Conservation (phyloP, 2,888 invertebrate genomes). For the Itoplectis maculator region DNA sequence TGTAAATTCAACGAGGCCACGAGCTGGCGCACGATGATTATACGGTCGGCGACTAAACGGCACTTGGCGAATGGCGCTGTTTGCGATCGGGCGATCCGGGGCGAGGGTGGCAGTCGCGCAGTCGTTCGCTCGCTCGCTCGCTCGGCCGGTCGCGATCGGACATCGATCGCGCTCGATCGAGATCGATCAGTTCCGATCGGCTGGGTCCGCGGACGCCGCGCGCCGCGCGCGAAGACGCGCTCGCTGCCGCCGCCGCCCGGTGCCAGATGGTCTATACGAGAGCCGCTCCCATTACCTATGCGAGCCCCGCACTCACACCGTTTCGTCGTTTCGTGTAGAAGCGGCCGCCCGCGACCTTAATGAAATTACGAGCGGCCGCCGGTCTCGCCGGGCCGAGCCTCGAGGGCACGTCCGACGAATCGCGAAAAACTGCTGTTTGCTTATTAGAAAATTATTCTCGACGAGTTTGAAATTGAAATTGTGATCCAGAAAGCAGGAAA, state of each 20-base stretch:
- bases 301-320: slow-evolving; percentile 57
- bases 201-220: too few species aligned
- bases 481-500: too few species aligned
- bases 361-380: slow-evolving; percentile 78
- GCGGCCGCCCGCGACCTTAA: too few species aligned
- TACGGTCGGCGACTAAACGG: slow-evolving; percentile 70
- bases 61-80: slow-evolving; percentile 39
- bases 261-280: slow-evolving; percentile 82
- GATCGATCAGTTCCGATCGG: slow-evolving; percentile 73
- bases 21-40: slow-evolving; percentile 72
- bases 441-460: too few species aligned
- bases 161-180: slow-evolving; percentile 61
- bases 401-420: slow-evolving; percentile 30
- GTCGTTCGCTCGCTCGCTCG: too few species aligned
- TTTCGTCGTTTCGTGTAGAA: too few species aligned
- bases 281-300: slow-evolving; percentile 75
- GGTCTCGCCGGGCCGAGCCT: slow-evolving; percentile 65
- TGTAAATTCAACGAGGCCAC: slow-evolving; percentile 75
- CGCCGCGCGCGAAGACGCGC: slow-evolving; percentile 73
- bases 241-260: too few species aligned
- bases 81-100: slow-evolving; percentile 36
- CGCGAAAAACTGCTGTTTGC: background rate
- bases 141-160: slow-evolving; percentile 32
- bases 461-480: too few species aligned
- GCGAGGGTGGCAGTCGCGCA: too few species aligned